phyloP scores from a whole-genome alignment of 2,888 invertebrate genomes.

The Phlogophora meticulosa region DNA sequence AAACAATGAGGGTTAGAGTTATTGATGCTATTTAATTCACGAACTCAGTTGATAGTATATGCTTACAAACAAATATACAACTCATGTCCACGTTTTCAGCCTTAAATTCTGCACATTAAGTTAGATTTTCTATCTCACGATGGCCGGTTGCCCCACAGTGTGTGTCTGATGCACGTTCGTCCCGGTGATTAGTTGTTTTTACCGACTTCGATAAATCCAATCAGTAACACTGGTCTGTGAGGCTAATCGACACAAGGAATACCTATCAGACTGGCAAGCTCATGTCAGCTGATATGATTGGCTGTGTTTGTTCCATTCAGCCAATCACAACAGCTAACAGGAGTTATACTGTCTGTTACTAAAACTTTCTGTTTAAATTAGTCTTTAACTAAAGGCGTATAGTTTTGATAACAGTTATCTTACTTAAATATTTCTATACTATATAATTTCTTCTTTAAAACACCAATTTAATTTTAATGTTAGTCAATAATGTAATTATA shows the following conservation, averaged over 20 bases:
- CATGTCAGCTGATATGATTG: slow-evolving; percentile 2
- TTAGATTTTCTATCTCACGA: too few species aligned
- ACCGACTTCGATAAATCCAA: slow-evolving; percentile 12
- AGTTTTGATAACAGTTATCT: neutral
- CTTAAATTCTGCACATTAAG: too few species aligned
- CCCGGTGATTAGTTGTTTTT: neutral
- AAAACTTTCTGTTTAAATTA: neutral
- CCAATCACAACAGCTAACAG: neutral
- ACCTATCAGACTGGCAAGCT: neutral
- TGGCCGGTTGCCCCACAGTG: too few species aligned
- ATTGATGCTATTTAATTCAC: neutral
- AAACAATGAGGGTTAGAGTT: neutral
- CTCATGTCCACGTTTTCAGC: too few species aligned
- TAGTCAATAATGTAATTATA: slow-evolving; percentile 31
- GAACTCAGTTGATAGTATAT: too few species aligned
- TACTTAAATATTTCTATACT: slow-evolving; percentile 18
- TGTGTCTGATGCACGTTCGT: too few species aligned
- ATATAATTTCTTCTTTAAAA: slow-evolving; percentile 14
- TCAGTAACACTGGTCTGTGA: neutral
- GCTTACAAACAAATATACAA: too few species aligned
- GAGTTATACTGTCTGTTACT: neutral
- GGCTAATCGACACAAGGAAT: neutral
- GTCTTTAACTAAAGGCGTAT: neutral
- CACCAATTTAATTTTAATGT: slow-evolving; percentile 18
- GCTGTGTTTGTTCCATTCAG: neutral